phyloP scores from a whole-genome alignment of 2,113 vertebrate genomes.

The Tychaedon coryphoeus region DNA sequence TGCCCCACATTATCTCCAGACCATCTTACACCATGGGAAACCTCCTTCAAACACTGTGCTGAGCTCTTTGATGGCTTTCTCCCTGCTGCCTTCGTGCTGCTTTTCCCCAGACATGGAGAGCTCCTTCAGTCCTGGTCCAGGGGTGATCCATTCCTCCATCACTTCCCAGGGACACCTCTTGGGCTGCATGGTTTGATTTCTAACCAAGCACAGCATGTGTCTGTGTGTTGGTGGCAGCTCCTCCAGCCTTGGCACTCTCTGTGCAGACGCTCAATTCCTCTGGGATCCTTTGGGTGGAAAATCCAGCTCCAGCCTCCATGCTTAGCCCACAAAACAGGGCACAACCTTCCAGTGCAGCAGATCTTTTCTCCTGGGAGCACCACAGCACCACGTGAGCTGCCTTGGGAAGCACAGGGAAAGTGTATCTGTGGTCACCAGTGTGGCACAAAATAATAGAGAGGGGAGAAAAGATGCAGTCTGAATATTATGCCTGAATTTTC shows the following conservation, averaged over 20 bases:
- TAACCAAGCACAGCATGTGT: accelerated
- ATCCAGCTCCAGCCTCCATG: not conserved
- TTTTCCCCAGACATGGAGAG: accelerated
- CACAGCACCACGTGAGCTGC: not conserved
- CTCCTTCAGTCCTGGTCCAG: not conserved
- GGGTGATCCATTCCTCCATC: not conserved
- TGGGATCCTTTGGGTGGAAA: not conserved
- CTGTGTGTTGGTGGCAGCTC: not conserved
- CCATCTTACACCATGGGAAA: not conserved
- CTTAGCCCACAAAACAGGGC: not conserved
- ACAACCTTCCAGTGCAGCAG: not conserved
- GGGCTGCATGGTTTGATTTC: not conserved
- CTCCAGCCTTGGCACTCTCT: not conserved
- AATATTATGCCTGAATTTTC: slow-evolving; percentile 70
- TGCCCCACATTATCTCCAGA: not conserved
- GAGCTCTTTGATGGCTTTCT: not conserved
- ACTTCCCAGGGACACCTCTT: not conserved
- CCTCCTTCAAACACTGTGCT: not conserved
- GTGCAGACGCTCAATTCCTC: not conserved
- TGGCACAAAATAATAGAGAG: slow-evolving; percentile 55
- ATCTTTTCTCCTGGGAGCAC: not conserved
- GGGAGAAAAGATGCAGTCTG: slow-evolving; percentile 35
- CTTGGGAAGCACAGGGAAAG: not conserved
- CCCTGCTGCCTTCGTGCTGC: not conserved
- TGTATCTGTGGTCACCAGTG: slow-evolving; percentile 34